These are phyloP conservation scores for Pyrocoelia pectoralis DNA, from an alignment of 2,888 invertebrate species.

Conservation along the genomic window DNA sequence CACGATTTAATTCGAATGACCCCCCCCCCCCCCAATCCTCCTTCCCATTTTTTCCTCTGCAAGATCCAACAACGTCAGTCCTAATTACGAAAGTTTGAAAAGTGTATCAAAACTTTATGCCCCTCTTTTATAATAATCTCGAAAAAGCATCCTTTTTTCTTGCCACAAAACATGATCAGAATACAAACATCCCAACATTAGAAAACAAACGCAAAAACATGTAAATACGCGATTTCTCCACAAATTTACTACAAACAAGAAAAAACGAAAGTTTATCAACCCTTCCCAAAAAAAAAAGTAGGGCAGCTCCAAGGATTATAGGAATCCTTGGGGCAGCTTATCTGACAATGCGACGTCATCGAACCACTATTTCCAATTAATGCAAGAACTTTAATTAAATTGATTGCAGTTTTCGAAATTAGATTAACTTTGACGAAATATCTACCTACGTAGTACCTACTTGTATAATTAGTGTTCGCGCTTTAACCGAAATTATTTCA, in stretches of 20 bases:
- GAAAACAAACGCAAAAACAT: neutral
- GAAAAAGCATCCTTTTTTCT: neutral
- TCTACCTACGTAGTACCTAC: conserved; percentile 3
- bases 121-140: neutral
- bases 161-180: neutral
- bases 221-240: neutral
- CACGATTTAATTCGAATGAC: conserved; percentile 1
- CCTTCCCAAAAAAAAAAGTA: too few species aligned
- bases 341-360: too few species aligned
- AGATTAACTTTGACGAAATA: neutral
- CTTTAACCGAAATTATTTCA: conserved; percentile 41
- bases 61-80: neutral
- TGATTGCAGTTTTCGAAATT: neutral
- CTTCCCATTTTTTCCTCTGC: neutral
- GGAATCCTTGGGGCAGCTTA: too few species aligned
- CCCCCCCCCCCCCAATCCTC: too few species aligned
- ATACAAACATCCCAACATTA: neutral
- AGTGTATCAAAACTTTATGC: neutral
- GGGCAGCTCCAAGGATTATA: too few species aligned
- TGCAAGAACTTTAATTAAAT: neutral
- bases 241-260: neutral
- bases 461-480: conserved; percentile 34
- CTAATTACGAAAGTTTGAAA: neutral
- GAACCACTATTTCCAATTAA: too few species aligned
- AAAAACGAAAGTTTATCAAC: neutral